phyloP scores from a whole-genome alignment of 2,888 invertebrate genomes.

The Epicampocera succincta region DNA sequence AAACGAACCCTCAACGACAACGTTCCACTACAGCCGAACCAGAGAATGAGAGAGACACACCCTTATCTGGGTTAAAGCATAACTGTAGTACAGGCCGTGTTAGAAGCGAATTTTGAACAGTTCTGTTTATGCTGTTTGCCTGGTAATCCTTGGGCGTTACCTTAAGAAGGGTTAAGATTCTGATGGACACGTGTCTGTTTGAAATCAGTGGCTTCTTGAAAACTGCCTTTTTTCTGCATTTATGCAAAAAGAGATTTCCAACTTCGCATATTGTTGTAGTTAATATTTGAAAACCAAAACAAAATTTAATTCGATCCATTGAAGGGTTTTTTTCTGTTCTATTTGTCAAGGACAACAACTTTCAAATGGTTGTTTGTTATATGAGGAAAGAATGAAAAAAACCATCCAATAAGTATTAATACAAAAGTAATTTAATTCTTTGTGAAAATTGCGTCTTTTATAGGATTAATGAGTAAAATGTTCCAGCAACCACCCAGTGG shows the following conservation, averaged over 20 bases:
- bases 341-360: conserved; percentile 28
- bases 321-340: conserved; percentile 21
- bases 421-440: conserved; percentile 57
- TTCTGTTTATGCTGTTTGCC: conserved; percentile 74
- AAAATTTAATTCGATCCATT: neutral
- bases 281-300: neutral
- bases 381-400: conserved; percentile 49
- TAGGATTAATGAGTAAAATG: conserved; percentile 14
- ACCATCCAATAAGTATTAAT: conserved; percentile 62
- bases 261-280: neutral
- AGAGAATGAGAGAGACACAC: conserved; percentile 62
- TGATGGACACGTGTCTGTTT: conserved; percentile 81
- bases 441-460: conserved; percentile 20
- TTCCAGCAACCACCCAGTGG: conserved; percentile 60
- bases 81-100: conserved; percentile 43
- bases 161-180: conserved; percentile 82
- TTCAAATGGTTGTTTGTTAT: conserved; percentile 38
- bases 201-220: conserved; percentile 67
- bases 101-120: neutral
- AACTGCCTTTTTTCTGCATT: conserved; percentile 22
- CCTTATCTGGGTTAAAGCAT: conserved; percentile 41
- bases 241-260: conserved; percentile 9
- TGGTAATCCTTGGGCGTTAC: conserved; percentile 82
- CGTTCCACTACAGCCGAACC: neutral
- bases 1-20: neutral